A percentile compares a stretch with the other conserved stretches of the same genome.
Evolutionary conservation across 2,797 vertebrate genomes (phyloP).

Genomic region (Huso huso): DNA sequence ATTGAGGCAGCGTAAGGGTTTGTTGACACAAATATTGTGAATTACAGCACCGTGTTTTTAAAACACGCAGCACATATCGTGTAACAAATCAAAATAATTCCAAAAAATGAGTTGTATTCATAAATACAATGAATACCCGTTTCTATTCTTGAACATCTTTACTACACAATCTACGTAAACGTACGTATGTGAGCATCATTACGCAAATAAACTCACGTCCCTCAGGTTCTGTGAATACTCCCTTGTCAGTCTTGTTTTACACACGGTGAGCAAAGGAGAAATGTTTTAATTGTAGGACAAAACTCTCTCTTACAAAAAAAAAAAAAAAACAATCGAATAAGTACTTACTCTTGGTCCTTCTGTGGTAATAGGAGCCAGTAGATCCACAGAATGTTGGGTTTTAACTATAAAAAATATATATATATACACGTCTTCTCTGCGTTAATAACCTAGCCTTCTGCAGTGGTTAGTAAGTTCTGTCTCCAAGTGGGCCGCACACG

Average conservation of each 20-base stretch:
- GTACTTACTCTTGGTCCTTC: slow-evolving; percentile 17
- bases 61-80: too few species aligned
- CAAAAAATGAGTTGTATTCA: too few species aligned
- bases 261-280: too few species aligned
- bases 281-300: too few species aligned
- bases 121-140: too few species aligned
- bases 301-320: too few species aligned
- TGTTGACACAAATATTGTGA: too few species aligned
- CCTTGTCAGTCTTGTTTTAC: not conserved
- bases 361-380: not conserved
- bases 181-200: not conserved
- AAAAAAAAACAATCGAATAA: too few species aligned
- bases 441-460: not conserved
- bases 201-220: not conserved
- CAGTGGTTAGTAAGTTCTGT: not conserved
- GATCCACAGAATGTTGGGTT: not conserved
- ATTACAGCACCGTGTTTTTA: too few species aligned
- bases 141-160: too few species aligned
- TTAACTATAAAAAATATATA: not conserved
- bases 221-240: not conserved
- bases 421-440: not conserved
- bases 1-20: too few species aligned
- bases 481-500: slow-evolving; percentile 11
- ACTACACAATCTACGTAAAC: not conserved
- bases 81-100: too few species aligned